A percentile compares a stretch with the other conserved stretches of the same genome.
Evolutionary conservation across 1,140 invertebrate species (phyloP).

Genomic region (Liolophura sinensis): DNA sequence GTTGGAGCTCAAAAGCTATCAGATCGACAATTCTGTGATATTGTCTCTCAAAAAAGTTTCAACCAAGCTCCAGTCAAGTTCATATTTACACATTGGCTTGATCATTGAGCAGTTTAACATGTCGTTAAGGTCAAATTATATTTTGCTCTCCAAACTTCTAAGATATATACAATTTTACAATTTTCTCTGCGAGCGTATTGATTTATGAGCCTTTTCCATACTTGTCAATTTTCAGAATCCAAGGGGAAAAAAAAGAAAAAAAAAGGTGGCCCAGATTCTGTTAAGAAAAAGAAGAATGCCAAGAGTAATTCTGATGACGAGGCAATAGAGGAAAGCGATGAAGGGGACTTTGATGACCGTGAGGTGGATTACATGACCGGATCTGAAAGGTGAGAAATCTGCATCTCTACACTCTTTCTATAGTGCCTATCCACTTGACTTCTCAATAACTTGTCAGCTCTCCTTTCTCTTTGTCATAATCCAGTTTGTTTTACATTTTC

Average conservation of each 20-base stretch:
- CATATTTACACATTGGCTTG: too few relatives aligned
- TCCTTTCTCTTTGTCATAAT: not conserved
- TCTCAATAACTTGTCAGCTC: too few relatives aligned
- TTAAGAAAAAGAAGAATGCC: conserved; percentile 74
- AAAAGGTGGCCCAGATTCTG: conserved; percentile 20
- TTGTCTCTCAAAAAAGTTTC: too few relatives aligned
- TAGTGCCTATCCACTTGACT: not conserved
- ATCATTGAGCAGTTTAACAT: too few relatives aligned
- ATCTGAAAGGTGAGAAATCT: conserved; percentile 38
- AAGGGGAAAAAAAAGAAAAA: conserved; percentile 41
- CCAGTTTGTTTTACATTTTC: not conserved
- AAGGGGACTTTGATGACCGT: conserved; percentile 92
- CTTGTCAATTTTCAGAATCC: conserved; percentile 17
- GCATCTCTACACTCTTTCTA: too few relatives aligned
- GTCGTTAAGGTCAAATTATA: too few relatives aligned
- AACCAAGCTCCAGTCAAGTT: too few relatives aligned
- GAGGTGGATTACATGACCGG: conserved; percentile 70
- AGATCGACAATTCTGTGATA: too few relatives aligned
- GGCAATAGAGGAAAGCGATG: conserved; percentile 93
- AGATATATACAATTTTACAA: too few relatives aligned
- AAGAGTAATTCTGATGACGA: conserved; percentile 76
- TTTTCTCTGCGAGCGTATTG: too few relatives aligned
- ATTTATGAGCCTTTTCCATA: not conserved
- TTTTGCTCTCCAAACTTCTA: too few relatives aligned
- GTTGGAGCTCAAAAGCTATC: too few relatives aligned